Conservation (phyloP, 92 coral and sea anemone species). For the Micromussa lordhowensis region DNA sequence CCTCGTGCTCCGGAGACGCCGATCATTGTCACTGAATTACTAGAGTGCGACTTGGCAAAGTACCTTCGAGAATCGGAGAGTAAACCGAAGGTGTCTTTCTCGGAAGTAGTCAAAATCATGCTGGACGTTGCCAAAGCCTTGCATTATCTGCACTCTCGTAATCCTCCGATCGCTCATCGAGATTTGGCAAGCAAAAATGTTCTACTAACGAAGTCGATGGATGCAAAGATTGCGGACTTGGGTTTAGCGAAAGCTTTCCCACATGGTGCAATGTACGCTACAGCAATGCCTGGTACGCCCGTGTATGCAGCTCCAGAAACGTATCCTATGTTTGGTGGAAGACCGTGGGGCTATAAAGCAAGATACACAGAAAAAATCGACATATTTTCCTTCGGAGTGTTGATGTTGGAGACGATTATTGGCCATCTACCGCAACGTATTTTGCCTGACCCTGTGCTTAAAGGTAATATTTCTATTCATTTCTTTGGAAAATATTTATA, state of each 20-base stretch:
- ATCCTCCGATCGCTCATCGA: constrained; percentile 75
- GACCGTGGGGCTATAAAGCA: constrained; percentile 41
- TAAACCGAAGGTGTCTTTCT: constrained; percentile 62
- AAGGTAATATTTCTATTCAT: constrained; percentile 40
- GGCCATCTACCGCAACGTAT: constrained; percentile 60
- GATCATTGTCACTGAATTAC: constrained; percentile 77
- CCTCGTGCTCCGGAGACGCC: constrained; percentile 72
- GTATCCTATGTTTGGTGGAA: constrained; percentile 50
- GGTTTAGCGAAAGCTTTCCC: constrained; percentile 89
- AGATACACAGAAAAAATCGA: constrained; percentile 84
- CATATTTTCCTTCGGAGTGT: constrained; percentile 88
- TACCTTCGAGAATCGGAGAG: constrained; percentile 47
- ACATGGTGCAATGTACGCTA: constrained; percentile 82
- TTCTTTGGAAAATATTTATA: neutral
- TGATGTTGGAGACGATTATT: no score
- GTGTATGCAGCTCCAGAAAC: constrained; percentile 91
- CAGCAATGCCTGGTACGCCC: constrained; percentile 77
- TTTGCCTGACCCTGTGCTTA: constrained; percentile 64
- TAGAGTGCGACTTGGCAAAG: constrained; percentile 70
- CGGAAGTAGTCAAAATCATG: constrained; percentile 76
- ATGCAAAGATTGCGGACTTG: constrained; percentile 87
- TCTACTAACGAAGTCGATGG: constrained; percentile 53
- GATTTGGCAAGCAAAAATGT: constrained; percentile 85
- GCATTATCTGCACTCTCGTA: constrained; percentile 64
- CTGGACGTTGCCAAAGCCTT: constrained; percentile 79